Evolutionary conservation across 2,888 invertebrate genomes (phyloP), one percentile per base, ranked within the genome.

Genomic region (Electrophaes corylata): DNA sequence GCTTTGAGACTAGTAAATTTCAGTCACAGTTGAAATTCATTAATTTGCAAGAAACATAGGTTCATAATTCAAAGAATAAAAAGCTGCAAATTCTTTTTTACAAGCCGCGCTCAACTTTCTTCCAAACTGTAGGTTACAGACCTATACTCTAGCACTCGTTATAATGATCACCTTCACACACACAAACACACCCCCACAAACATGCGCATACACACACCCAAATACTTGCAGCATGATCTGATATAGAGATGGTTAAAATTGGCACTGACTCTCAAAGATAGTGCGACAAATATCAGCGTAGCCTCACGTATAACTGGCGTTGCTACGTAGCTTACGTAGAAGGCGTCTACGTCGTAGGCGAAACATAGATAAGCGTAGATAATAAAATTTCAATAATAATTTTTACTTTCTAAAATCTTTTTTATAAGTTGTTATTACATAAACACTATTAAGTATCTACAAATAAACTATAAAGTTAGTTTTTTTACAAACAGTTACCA

Each of bases 101-200:
- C 37, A 44, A 37, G 29, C 10, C 2, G 16, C 44, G 19, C 33
- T 33, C 26, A 37, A 56, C 55, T 52, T 55, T 60, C 60, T 60
- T 51, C 46, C 46, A 47, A 55, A 55, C 50, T 45, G 51, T 46
- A 33, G 29, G 41, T 45, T 58, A 43, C 49, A 56, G 18, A 37
- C 78, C 87, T 85, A 82, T 82, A 78, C 81, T 88, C 88, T 90
- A 89, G 89, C 82, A 87, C 88, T 86, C 77, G 82, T 79, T 81
- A 81, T 85, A 86, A 87, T 86, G 82, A 86, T 83, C 78, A 79
- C 77, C 75, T 78, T 75, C 76, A 77, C 70, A 69, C 70, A 69
- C 52, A 55, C 75, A 70, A 50, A 69, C 63, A 65, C 43, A 66
- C 56, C 39, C 49, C 55, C 59, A 66, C 50, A 62, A 43, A 60